Evolutionary conservation across 1,140 invertebrate species (phyloP).

Genomic region (Lucilia cuprina): DNA sequence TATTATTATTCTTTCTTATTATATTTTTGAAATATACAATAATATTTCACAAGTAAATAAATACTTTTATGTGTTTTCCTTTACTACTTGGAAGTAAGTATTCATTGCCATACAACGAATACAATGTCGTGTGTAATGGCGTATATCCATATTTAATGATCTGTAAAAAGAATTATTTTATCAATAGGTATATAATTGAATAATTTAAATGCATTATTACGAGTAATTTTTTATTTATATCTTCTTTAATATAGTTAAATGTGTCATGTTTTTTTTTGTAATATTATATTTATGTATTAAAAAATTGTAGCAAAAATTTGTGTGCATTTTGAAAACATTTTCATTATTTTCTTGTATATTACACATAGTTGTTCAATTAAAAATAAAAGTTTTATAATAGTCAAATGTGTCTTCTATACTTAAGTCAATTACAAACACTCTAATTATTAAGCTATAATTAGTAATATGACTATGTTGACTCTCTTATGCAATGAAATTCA

Average conservation of each 20-base stretch:
- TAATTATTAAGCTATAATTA: no score
- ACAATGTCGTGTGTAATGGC: not conserved
- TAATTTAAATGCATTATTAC: not conserved
- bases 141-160: not conserved
- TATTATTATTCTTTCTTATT: not conserved
- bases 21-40: not conserved
- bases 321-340: no score
- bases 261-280: not conserved
- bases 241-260: not conserved
- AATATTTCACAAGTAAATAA: not conserved
- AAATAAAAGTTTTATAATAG: no score
- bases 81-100: not conserved
- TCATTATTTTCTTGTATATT: no score
- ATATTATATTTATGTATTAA: not conserved
- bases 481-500: no score
- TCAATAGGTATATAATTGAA: not conserved
- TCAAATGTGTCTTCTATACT: no score
- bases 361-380: no score
- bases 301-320: no score
- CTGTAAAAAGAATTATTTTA: not conserved
- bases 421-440: no score
- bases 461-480: no score
- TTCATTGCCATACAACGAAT: no score
- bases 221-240: not conserved
- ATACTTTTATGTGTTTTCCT: not conserved